phyloP scores from a whole-genome alignment of 1,140 invertebrate genomes.

The Magallana gigas region DNA sequence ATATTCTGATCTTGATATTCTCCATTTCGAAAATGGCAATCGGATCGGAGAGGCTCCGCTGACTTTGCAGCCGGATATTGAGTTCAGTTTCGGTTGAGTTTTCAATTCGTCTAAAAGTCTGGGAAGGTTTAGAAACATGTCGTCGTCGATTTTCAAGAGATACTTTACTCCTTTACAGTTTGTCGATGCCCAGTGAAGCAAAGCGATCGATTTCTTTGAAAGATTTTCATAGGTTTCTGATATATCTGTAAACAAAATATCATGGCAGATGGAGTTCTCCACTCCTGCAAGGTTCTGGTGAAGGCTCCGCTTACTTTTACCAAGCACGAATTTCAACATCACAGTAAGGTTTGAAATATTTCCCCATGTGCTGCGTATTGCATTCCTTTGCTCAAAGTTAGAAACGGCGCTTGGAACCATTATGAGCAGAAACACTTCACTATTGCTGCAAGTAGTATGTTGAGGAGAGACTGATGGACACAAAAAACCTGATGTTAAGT shows the following conservation, averaged over 20 bases:
- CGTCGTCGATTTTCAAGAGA: constrained; percentile 81
- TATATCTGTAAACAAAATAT: constrained; percentile 89
- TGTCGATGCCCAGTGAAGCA: constrained; percentile 87
- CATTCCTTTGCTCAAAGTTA: constrained; percentile 39
- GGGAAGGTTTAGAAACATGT: constrained; percentile 80
- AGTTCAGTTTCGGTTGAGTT: constrained; percentile 28
- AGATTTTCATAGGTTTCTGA: constrained; percentile 89
- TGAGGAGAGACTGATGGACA: not conserved
- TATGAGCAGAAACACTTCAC: not conserved
- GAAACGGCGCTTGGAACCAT: not conserved
- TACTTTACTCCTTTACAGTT: constrained; percentile 82
- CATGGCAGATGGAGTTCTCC: constrained; percentile 83
- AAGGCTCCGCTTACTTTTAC: constrained; percentile 79
- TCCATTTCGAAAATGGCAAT: constrained; percentile 77
- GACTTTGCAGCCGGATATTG: constrained; percentile 49
- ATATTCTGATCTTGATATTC: constrained; percentile 69
- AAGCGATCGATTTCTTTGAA: constrained; percentile 91
- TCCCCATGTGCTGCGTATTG: constrained; percentile 58
- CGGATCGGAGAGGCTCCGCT: constrained; percentile 55
- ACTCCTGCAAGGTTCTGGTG: constrained; percentile 80
- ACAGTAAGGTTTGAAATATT: constrained; percentile 38
- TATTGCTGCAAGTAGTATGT: not conserved
- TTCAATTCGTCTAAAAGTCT: constrained; percentile 44
- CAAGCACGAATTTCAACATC: constrained; percentile 83
- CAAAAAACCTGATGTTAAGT: not conserved